Base-by-base conservation (phyloP, 2,113 vertebrate genomes). In the Ochotona princeps region DNA sequence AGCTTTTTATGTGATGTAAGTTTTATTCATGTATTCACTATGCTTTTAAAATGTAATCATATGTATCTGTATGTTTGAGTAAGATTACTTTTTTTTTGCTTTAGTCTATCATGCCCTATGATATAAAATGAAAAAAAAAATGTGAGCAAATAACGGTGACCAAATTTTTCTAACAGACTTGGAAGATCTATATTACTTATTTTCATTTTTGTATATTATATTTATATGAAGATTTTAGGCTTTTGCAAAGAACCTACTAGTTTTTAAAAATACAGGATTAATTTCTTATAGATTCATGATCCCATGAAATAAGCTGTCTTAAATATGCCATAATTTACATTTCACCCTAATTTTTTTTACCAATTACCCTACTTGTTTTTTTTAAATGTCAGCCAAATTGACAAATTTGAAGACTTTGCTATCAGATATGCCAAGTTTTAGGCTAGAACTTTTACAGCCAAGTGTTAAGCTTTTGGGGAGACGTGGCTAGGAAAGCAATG, bases 401-500 rank as follows among this genome's bases (percentile, higher is more conserved):
- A 79, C 69, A 75, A 66, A 91, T 95, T 74, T 90, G 70, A 88
- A 94, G 1, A 0, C 1, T 92, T 88, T 26, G 10, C 57, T 73
- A 73, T 85, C 54, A 88, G 66, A 35, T 2, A 38, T 91, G 88
- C 93, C 90, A 86, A 63, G 54, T 80, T 84, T 91, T 83, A 93
- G 57, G 32, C 25, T 26, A 1, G 57, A 82, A 49, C 23, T 69
- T 90, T 95, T 47, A 66, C 23, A 67, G 66, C 84, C 89, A 74
- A 78, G 30, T 93, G 63, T 51, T 91, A 95, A 95, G 85, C 69
- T 88, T 85, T 72, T n/a, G 80, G 38, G 89, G 79, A 76, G 83
- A 89, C 86, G 35, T 11, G 82, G 93, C 94, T 88, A 26, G 69
- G 80, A 8, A 76, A 73, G 47, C 26, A 96, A 92, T 89, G 54